These are phyloP conservation scores for Microcebus griseorufus DNA, from an alignment of 2,113 vertebrate species.

Conservation along the genomic window DNA sequence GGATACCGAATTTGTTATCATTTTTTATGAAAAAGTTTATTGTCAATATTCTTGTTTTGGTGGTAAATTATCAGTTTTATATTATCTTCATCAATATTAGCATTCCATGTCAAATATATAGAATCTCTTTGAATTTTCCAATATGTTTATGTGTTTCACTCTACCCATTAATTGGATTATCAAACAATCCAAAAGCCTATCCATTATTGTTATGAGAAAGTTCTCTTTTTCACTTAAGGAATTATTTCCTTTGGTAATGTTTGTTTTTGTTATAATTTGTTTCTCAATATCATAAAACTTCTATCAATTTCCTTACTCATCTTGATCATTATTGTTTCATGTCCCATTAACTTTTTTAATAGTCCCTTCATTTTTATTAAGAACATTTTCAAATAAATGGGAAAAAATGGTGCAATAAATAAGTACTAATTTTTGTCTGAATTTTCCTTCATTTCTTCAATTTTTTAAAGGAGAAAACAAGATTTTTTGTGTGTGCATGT, in stretches of 20 bases:
- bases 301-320: background rate
- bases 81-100: background rate
- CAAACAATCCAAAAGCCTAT: background rate
- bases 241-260: constrained; percentile 18
- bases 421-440: background rate
- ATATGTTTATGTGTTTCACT: background rate
- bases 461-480: constrained; percentile 23
- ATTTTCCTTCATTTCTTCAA: constrained; percentile 30
- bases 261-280: constrained; percentile 45
- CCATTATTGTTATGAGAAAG: background rate
- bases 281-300: constrained; percentile 28
- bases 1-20: background rate
- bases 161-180: constrained; percentile 23
- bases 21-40: background rate
- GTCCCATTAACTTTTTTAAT: constrained; percentile 14
- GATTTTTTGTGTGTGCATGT: background rate
- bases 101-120: background rate
- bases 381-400: constrained; percentile 7
- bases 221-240: constrained; percentile 47
- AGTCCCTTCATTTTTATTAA: constrained; percentile 14
- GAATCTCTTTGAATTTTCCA: background rate
- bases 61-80: background rate
- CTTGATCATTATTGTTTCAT: background rate
- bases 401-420: background rate
- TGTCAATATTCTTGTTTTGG: background rate